Conservation (phyloP, 2,888 invertebrate species). For the Monopis laevigella region DNA sequence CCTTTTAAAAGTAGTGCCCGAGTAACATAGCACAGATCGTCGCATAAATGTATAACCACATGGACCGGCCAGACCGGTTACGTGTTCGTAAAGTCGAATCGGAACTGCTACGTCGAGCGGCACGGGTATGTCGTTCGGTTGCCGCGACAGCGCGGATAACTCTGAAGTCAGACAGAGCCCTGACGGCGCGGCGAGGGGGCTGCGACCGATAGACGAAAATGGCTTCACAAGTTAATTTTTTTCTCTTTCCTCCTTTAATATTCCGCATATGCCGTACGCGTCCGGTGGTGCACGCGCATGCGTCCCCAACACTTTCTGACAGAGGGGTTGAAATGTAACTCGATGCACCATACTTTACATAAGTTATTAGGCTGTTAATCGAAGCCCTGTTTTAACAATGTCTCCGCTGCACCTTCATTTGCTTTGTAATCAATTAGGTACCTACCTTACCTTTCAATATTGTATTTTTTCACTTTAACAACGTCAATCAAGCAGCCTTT, state of each 20-base stretch:
- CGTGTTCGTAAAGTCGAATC: conserved; percentile 12
- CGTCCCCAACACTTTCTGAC: conserved; percentile 37
- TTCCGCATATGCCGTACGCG: conserved; percentile 65
- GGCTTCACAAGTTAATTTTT: conserved; percentile 68
- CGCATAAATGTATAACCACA: conserved; percentile 37
- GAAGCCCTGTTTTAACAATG: conserved; percentile 32
- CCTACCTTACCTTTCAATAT: too few species aligned
- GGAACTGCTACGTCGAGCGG: background rate
- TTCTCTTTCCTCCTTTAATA: conserved; percentile 68
- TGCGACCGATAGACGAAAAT: conserved; percentile 57
- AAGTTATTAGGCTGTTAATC: conserved; percentile 63
- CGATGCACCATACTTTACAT: conserved; percentile 65
- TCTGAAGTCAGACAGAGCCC: conserved; percentile 38
- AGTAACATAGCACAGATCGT: conserved; percentile 47
- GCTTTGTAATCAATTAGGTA: too few species aligned
- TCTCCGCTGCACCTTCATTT: too few species aligned
- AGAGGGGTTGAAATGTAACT: conserved; percentile 57
- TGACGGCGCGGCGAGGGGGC: conserved; percentile 46
- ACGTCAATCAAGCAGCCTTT: too few species aligned
- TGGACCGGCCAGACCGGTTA: conserved; percentile 39
- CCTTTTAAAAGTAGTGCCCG: conserved; percentile 25
- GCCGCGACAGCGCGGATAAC: conserved; percentile 44
- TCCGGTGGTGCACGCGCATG: conserved; percentile 59
- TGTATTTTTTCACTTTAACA: too few species aligned
- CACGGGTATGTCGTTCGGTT: conserved; percentile 32